These are phyloP conservation scores for Phyllostomus hastatus DNA, from an alignment of 2,113 vertebrate genomes.

Conservation along the genomic window DNA sequence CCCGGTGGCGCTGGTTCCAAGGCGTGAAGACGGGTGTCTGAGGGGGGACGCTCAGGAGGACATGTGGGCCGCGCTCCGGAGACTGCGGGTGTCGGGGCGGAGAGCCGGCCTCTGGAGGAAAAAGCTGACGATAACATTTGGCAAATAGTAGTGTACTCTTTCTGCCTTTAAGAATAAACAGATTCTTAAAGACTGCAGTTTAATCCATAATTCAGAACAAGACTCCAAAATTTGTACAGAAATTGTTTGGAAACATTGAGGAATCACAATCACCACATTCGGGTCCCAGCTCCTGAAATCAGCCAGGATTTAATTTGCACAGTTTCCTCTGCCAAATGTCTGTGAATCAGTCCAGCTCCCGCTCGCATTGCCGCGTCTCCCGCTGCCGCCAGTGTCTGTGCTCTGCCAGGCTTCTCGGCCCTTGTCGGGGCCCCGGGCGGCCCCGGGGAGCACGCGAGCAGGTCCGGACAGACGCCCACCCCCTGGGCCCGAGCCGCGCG, in stretches of 20 bases:
- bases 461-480: background rate
- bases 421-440: background rate
- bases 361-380: conserved; percentile 54
- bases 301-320: conserved; percentile 57
- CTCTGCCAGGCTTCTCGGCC: conserved; percentile 6
- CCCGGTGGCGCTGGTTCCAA: conserved; percentile 7
- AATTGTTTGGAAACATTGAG: conserved; percentile 66
- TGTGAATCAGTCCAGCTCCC: conserved; percentile 59
- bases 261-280: conserved; percentile 54
- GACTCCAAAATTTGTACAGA: conserved; percentile 44
- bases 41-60: background rate
- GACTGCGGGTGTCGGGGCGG: conserved; percentile 18
- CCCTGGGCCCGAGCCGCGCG: no score
- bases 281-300: conserved; percentile 58
- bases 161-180: conserved; percentile 64
- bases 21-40: background rate
- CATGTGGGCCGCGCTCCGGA: no score
- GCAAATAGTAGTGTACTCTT: conserved; percentile 47
- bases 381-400: conserved; percentile 43
- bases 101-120: background rate
- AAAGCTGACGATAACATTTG: conserved; percentile 70
- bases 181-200: conserved; percentile 66
- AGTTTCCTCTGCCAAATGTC: conserved; percentile 73
- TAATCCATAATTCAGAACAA: conserved; percentile 40
- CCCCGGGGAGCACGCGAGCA: conserved; percentile 44